These are phyloP conservation scores for Lasioglossum vierecki DNA, from an alignment of 2,888 invertebrate species.

Conservation along the genomic window DNA sequence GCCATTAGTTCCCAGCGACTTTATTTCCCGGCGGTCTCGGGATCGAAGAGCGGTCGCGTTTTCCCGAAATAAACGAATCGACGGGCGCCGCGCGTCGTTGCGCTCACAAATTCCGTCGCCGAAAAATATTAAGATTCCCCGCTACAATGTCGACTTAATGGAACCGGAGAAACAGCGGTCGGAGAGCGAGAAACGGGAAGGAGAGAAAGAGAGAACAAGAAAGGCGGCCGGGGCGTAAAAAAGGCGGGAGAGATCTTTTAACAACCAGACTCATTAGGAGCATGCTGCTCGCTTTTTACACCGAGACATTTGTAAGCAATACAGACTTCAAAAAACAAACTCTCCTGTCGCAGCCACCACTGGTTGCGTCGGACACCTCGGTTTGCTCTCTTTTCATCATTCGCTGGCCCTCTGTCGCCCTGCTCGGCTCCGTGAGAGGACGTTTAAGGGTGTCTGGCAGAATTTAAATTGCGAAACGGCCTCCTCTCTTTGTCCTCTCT, in stretches of 20 bases:
- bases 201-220: not conserved
- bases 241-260: constrained; percentile 79
- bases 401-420: constrained; percentile 37
- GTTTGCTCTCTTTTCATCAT: constrained; percentile 68
- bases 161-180: constrained; percentile 51
- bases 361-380: constrained; percentile 53
- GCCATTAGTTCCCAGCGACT: constrained; percentile 36
- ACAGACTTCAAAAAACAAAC: constrained; percentile 81
- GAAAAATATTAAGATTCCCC: constrained; percentile 73
- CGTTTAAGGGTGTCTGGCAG: constrained; percentile 76
- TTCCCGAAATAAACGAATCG: constrained; percentile 59
- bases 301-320: constrained; percentile 84
- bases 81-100: not conserved
- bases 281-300: constrained; percentile 80
- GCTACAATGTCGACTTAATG: constrained; percentile 76
- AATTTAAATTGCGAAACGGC: constrained; percentile 71
- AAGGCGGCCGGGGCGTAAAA: constrained; percentile 59
- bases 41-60: constrained; percentile 21
- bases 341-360: constrained; percentile 72
- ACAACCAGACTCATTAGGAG: constrained; percentile 84
- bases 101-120: constrained; percentile 34
- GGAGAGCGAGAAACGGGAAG: constrained; percentile 39
- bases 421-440: constrained; percentile 47
- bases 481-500: constrained; percentile 6
- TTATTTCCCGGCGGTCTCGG: constrained; percentile 25